Percentiles rank a stretch among this genome's conserved stretches.
These are phyloP conservation scores for Prionailurus bengalensis DNA, from an alignment of 2,113 vertebrate genomes.

Conservation along the genomic window DNA sequence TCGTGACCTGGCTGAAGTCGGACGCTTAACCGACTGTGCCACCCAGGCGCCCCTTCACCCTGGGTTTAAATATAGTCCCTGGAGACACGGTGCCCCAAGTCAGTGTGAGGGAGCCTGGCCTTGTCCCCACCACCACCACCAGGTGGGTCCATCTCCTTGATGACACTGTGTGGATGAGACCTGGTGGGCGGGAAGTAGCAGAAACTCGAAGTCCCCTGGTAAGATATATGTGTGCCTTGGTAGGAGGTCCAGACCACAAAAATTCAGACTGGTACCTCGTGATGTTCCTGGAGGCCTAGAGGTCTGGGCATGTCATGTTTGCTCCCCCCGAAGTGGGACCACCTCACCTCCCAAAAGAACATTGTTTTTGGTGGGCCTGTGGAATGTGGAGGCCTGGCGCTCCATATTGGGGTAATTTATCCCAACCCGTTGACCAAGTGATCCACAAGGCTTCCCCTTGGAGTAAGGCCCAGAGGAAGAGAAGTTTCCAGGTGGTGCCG, in stretches of 20 bases:
- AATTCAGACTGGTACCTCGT: not conserved
- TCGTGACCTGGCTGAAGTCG: too few relatives aligned
- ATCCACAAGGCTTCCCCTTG: not conserved
- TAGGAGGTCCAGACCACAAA: not conserved
- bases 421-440: not conserved
- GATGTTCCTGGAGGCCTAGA: not conserved
- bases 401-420: not conserved
- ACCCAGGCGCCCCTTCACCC: not conserved
- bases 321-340: not conserved
- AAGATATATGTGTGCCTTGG: too few relatives aligned
- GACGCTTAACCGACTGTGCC: too few relatives aligned
- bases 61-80: not conserved
- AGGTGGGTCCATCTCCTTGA: not conserved
- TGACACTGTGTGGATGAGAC: not conserved
- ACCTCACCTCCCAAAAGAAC: not conserved
- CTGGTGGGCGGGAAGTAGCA: not conserved
- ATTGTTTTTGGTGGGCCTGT: not conserved
- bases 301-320: not conserved
- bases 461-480: not conserved
- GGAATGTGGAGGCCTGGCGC: not conserved
- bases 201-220: not conserved
- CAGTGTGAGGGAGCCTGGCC: not conserved
- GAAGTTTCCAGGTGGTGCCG: not conserved
- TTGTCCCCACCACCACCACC: not conserved
- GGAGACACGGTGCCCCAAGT: not conserved